Conservation (phyloP, 35 echinoderm and acorn worm species). For the Heliocidaris tuberculata region DNA sequence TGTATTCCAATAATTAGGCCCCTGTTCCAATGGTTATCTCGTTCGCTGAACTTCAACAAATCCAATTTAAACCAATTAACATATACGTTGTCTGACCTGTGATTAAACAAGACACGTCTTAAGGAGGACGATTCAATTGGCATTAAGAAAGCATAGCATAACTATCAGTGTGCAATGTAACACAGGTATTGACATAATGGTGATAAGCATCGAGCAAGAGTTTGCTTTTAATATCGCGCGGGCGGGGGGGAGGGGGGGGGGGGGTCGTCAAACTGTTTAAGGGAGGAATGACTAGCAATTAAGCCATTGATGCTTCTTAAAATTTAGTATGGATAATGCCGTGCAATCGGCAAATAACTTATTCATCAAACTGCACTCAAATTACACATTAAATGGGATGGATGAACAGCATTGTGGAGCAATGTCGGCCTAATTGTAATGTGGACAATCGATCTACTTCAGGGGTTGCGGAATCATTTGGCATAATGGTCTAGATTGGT, state of each 20-base stretch:
- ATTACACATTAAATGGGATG: background rate
- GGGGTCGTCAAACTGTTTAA: background rate
- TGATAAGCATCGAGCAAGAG: background rate
- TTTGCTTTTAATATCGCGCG: background rate
- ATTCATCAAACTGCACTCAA: background rate
- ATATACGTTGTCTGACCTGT: background rate
- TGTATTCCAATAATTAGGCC: background rate
- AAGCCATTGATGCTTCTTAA: background rate
- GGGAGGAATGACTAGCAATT: background rate
- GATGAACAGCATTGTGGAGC: too few relatives aligned
- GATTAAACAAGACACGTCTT: background rate
- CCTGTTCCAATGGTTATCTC: background rate
- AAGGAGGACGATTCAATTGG: background rate
- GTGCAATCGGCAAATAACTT: background rate
- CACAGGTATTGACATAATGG: background rate
- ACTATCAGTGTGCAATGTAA: background rate
- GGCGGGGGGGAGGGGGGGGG: background rate
- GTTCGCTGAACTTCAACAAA: background rate
- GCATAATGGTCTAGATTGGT: background rate
- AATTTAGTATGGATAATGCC: background rate
- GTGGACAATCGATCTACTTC: background rate
- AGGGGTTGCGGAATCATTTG: background rate
- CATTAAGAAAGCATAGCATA: background rate
- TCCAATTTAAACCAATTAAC: background rate
- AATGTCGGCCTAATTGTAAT: background rate